Evolutionary conservation across 2,888 invertebrate species (phyloP).

Genomic region (Atherix ibis): DNA sequence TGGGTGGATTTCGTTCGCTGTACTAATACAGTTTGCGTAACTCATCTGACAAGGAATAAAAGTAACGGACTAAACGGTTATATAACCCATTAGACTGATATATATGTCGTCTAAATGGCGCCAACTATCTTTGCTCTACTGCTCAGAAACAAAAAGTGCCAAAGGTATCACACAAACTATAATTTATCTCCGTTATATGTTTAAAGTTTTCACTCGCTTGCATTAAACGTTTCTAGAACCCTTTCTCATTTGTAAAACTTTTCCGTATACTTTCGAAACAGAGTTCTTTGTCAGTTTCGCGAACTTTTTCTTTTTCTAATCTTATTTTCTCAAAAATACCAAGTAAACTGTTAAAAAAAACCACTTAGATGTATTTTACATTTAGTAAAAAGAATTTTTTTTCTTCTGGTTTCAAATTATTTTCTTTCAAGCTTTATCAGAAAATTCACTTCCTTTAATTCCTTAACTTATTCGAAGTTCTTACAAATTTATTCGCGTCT

Average conservation of each 20-base stretch:
- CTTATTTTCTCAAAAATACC: not conserved
- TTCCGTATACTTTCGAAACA: slow-evolving; percentile 2
- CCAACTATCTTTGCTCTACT: slow-evolving; percentile 14
- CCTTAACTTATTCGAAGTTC: not conserved
- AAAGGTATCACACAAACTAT: slow-evolving; percentile 19
- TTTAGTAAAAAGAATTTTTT: no score
- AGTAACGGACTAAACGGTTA: slow-evolving; percentile 15
- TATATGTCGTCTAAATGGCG: slow-evolving; percentile 16
- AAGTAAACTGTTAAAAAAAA: not conserved
- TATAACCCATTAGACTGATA: slow-evolving; percentile 17
- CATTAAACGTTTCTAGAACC: slow-evolving; percentile 15
- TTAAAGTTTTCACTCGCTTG: slow-evolving; percentile 15
- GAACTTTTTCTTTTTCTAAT: not conserved
- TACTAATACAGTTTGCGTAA: no score
- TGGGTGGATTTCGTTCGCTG: no score
- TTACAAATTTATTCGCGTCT: not conserved
- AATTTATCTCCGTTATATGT: slow-evolving; percentile 17
- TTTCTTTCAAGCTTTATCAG: not conserved
- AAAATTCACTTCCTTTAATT: not conserved
- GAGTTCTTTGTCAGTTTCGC: not conserved
- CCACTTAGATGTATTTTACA: no score
- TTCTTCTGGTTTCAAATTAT: no score
- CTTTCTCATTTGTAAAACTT: slow-evolving; percentile 10
- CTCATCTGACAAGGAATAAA: slow-evolving; percentile 11
- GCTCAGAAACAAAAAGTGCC: slow-evolving; percentile 17